A percentile compares a stretch with the other conserved stretches of the same genome.
Evolutionary conservation across 2,888 invertebrate species (phyloP).

Genomic region (Ectemnius cavifrons): DNA sequence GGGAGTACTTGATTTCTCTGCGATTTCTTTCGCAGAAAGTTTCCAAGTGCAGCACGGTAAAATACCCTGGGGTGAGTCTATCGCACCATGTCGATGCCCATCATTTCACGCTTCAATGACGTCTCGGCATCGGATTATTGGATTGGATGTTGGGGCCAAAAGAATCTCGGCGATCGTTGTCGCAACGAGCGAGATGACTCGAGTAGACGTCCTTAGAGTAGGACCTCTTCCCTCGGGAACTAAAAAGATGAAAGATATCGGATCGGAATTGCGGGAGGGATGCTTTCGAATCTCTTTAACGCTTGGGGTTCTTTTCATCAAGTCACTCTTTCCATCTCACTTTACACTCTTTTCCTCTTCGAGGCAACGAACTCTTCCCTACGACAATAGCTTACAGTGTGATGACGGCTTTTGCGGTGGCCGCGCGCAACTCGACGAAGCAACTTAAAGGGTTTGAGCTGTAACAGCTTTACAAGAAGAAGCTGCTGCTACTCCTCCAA

Average conservation of each 20-base stretch:
- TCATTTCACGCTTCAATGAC: constrained; percentile 71
- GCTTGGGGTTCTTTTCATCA: constrained; percentile 22
- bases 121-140: constrained; percentile 71
- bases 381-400: not conserved
- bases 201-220: constrained; percentile 57
- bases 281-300: constrained; percentile 47
- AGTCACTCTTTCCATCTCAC: constrained; percentile 1
- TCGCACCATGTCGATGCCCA: constrained; percentile 66
- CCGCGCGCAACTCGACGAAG: not conserved
- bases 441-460: not conserved
- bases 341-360: no score
- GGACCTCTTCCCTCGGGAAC: constrained; percentile 45
- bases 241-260: constrained; percentile 49
- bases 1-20: constrained; percentile 21
- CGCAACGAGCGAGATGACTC: constrained; percentile 39
- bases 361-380: not conserved
- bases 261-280: constrained; percentile 55
- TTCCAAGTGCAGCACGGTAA: constrained; percentile 24
- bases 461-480: no score
- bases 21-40: constrained; percentile 29
- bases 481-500: no score
- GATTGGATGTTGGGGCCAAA: constrained; percentile 66
- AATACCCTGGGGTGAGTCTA: constrained; percentile 58
- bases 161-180: constrained; percentile 54
- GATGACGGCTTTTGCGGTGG: not conserved